Evolutionary conservation across 2,888 invertebrate species (phyloP).

Genomic region (Melitaea athalia): DNA sequence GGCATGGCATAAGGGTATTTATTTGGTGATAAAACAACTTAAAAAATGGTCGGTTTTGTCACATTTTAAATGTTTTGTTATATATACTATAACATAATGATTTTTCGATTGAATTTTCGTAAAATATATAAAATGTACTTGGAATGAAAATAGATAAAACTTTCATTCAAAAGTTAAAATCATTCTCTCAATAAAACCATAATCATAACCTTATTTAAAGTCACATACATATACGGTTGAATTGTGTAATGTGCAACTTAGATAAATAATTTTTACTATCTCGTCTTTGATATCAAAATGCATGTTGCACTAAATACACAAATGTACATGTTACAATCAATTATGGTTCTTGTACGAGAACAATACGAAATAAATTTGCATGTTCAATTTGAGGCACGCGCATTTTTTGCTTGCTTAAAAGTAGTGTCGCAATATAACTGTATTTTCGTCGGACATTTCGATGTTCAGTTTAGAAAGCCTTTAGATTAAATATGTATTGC

Average conservation of each 20-base stretch:
- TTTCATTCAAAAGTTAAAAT: no score
- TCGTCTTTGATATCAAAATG: slow-evolving; percentile 1
- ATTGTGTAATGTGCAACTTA: slow-evolving; percentile 2
- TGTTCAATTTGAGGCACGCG: background rate
- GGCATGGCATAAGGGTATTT: no score
- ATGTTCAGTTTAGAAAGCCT: background rate
- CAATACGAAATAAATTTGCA: slow-evolving; percentile 10
- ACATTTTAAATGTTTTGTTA: no score
- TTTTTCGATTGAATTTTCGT: no score
- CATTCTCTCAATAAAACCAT: background rate
- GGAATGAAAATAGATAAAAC: no score
- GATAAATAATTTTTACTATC: background rate
- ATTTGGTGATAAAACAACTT: no score
- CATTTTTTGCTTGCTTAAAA: slow-evolving; percentile 11
- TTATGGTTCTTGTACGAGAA: background rate
- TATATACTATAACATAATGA: no score
- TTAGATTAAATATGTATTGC: background rate
- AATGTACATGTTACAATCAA: background rate
- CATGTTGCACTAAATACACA: slow-evolving; percentile 8
- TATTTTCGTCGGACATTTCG: background rate
- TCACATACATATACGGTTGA: background rate
- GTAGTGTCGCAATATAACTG: background rate
- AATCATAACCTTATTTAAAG: no score
- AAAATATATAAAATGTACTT: no score
- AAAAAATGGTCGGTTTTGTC: no score